Percentiles rank a stretch among this genome's conserved stretches.
These are phyloP conservation scores for Pyrrhosoma nymphula DNA, from an alignment of 2,888 invertebrate species.

Conservation along the genomic window DNA sequence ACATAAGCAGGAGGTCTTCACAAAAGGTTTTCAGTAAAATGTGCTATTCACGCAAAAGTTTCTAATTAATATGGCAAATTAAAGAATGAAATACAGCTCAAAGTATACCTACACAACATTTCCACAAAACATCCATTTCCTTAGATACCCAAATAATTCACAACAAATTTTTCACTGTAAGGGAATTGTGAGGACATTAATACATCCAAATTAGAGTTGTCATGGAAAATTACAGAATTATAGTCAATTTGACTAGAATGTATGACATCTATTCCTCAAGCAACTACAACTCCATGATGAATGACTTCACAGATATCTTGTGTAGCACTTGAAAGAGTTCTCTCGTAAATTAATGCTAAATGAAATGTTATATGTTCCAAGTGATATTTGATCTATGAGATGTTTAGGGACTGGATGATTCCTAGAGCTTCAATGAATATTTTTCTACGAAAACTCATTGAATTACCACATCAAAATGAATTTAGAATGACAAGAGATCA, in stretches of 20 bases:
- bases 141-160: conserved; percentile 49
- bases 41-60: neutral
- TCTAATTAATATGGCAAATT: neutral
- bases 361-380: neutral
- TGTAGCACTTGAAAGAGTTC: conserved; percentile 7
- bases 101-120: conserved; percentile 42
- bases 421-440: neutral
- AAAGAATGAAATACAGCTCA: neutral
- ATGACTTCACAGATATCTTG: neutral
- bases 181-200: conserved; percentile 21
- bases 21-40: neutral
- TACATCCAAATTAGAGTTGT: conserved; percentile 62
- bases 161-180: conserved; percentile 23
- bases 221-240: conserved; percentile 53
- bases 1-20: neutral
- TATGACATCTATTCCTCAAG: conserved; percentile 53
- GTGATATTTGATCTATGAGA: conserved; percentile 39
- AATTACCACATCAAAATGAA: conserved; percentile 28
- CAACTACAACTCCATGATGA: conserved; percentile 61
- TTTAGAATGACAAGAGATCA: conserved; percentile 54
- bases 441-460: neutral
- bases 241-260: conserved; percentile 66
- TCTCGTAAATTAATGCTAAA: conserved; percentile 50
- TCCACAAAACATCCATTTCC: conserved; percentile 38
- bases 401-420: neutral